A percentile compares a stretch with the other conserved stretches of the same genome.
Conservation (phyloP, 2,888 invertebrate genomes). For the Nephrotoma guestfalica region DNA sequence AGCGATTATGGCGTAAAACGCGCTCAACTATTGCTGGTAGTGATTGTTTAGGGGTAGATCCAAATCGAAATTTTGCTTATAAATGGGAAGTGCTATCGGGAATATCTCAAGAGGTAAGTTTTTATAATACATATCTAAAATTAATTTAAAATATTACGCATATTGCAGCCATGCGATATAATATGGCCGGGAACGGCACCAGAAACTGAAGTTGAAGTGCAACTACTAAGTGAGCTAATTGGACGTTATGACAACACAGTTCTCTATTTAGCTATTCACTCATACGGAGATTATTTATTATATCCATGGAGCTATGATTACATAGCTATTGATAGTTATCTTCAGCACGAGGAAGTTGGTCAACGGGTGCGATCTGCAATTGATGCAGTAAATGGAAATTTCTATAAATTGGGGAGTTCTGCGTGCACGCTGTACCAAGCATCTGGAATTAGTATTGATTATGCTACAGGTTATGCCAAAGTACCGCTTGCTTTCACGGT, state of each 20-base stretch:
- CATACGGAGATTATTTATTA: constrained; percentile 31
- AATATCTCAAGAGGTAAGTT: not conserved
- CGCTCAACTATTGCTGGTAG: constrained; percentile 30
- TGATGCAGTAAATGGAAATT: not conserved
- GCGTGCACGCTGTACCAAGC: constrained; percentile 35
- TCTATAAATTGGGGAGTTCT: constrained; percentile 32
- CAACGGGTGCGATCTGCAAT: not conserved
- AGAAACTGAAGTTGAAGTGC: constrained; percentile 27
- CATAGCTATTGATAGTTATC: not conserved
- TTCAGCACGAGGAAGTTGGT: not conserved
- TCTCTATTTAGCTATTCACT: constrained; percentile 30
- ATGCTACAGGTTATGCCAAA: constrained; percentile 39
- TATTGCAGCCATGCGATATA: not conserved
- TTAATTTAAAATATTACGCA: not conserved
- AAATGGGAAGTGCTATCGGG: constrained; percentile 38
- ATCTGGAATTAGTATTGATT: constrained; percentile 51
- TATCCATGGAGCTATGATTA: constrained; percentile 30
- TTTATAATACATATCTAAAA: not conserved
- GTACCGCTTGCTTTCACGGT: constrained; percentile 45
- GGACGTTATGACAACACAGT: constrained; percentile 25
- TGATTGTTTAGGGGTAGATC: constrained; percentile 53
- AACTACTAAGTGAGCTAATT: constrained; percentile 25
- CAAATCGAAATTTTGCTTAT: constrained; percentile 61
- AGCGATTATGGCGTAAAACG: constrained; percentile 53
- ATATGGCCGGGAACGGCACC: constrained; percentile 15